Evolutionary conservation across 2,888 invertebrate genomes (phyloP).

Genomic region (Melanophora roralis): DNA sequence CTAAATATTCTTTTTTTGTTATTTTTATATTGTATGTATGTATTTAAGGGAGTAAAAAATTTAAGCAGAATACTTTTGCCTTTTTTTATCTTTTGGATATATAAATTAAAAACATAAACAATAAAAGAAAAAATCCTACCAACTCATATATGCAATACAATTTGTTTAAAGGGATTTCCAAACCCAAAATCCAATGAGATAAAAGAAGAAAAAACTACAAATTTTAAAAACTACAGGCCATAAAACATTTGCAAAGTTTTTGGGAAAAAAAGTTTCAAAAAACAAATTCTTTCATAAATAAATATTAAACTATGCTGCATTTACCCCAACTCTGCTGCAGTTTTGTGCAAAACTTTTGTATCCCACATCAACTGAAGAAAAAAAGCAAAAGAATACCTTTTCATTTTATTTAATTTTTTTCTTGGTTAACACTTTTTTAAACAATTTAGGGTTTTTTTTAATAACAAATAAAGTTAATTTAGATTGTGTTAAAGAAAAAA

Average conservation of each 20-base stretch:
- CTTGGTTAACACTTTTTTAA: constrained; percentile 42
- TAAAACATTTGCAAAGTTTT: constrained; percentile 14
- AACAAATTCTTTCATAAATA: constrained; percentile 51
- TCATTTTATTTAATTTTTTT: constrained; percentile 35
- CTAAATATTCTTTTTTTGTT: neutral
- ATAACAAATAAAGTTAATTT: constrained; percentile 7
- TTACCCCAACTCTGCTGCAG: neutral
- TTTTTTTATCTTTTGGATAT: constrained; percentile 26
- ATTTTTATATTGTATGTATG: neutral
- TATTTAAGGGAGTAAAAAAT: constrained; percentile 20
- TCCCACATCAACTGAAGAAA: constrained; percentile 26
- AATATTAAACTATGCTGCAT: constrained; percentile 31
- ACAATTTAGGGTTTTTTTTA: constrained; percentile 16
- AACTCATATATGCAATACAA: constrained; percentile 16
- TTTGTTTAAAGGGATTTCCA: constrained; percentile 44
- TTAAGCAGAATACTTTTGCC: constrained; percentile 16
- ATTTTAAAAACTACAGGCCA: constrained; percentile 32
- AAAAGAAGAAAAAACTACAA: constrained; percentile 9
- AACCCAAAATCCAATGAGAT: neutral
- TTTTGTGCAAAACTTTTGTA: too few species aligned
- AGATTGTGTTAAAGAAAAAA: neutral
- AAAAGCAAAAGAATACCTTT: neutral
- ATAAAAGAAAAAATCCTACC: neutral
- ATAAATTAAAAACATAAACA: constrained; percentile 1
- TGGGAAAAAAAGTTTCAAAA: neutral